phyloP scores from a whole-genome alignment of 2,113 vertebrate species.

The Hippocampus abdominalis region DNA sequence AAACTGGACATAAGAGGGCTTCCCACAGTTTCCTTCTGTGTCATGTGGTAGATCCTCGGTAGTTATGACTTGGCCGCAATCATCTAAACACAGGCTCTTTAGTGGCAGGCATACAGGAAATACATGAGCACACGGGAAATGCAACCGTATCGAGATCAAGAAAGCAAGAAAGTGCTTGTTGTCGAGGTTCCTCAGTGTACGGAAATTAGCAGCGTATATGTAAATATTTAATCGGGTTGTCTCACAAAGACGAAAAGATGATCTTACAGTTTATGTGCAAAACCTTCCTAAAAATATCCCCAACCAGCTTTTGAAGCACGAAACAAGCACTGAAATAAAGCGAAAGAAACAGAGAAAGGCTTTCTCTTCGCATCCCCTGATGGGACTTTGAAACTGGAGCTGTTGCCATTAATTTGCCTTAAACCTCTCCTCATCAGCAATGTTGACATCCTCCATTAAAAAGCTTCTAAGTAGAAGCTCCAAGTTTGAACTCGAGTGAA shows the following conservation, averaged over 20 bases:
- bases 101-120: background rate
- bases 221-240: background rate
- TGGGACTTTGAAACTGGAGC: background rate
- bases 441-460: background rate
- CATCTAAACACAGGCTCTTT: constrained; percentile 44
- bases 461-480: background rate
- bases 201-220: background rate
- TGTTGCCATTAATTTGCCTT: background rate
- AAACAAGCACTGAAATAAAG: background rate
- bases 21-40: constrained; percentile 21
- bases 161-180: background rate
- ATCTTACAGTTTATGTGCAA: background rate
- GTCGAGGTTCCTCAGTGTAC: background rate
- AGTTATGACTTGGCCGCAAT: constrained; percentile 40
- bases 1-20: constrained; percentile 61
- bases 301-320: background rate
- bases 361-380: background rate
- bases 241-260: background rate
- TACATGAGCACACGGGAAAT: background rate
- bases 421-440: background rate
- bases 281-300: background rate
- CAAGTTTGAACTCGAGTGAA: no score
- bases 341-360: background rate
- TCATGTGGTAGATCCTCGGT: constrained; percentile 43
- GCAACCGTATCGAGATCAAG: background rate